Conservation (phyloP, 2,888 invertebrate genomes). For the Melanchra persicariae region DNA sequence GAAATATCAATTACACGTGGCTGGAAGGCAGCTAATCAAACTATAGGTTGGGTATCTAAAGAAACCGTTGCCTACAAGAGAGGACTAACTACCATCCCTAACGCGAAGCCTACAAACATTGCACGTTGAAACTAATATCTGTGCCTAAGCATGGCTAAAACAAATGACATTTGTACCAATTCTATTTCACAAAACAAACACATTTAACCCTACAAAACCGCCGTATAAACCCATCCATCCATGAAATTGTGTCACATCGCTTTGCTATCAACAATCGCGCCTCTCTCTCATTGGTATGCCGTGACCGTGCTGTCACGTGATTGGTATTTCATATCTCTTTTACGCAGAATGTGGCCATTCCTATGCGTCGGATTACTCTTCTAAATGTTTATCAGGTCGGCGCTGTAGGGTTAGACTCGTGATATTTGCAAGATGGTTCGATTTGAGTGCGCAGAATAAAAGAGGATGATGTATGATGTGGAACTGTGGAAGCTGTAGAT, state of each 20-base stretch:
- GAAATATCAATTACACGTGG: too few relatives aligned
- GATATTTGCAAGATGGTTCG: slow-evolving; percentile 43
- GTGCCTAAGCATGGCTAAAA: too few relatives aligned
- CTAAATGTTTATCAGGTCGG: slow-evolving; percentile 61
- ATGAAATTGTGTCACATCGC: slow-evolving; percentile 59
- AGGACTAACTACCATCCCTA: too few relatives aligned
- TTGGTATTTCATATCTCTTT: slow-evolving; percentile 67
- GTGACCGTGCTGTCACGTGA: slow-evolving; percentile 60
- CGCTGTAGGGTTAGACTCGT: slow-evolving; percentile 23
- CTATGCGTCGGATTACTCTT: slow-evolving; percentile 56
- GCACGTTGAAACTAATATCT: too few relatives aligned
- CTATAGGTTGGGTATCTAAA: too few relatives aligned
- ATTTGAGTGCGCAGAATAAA: background rate
- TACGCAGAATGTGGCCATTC: slow-evolving; percentile 58
- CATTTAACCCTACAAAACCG: slow-evolving; percentile 18
- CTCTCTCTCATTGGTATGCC: slow-evolving; percentile 58
- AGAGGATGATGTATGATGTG: slow-evolving; percentile 1
- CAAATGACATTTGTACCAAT: background rate
- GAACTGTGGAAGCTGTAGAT: background rate
- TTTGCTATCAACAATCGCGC: slow-evolving; percentile 52
- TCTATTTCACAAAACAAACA: slow-evolving; percentile 14
- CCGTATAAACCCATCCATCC: slow-evolving; percentile 44
- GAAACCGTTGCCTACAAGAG: too few relatives aligned
- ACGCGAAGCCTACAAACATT: too few relatives aligned
- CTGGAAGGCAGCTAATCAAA: too few relatives aligned